These are phyloP conservation scores for Melieria crassipennis DNA, from an alignment of 2,888 invertebrate genomes.

Conservation along the genomic window DNA sequence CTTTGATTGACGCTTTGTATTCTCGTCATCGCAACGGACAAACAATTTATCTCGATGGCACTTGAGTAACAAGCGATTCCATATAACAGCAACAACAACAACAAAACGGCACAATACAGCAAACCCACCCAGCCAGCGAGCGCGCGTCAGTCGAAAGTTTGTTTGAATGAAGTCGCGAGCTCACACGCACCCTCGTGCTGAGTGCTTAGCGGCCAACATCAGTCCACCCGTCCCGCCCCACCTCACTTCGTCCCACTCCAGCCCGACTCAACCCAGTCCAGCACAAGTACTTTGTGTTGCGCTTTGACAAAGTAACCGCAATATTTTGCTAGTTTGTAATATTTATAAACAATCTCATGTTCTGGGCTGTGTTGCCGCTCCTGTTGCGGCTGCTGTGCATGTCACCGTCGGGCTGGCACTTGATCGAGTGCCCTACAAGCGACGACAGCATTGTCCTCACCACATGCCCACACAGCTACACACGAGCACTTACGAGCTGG, in stretches of 20 bases:
- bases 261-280: neutral
- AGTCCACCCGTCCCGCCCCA: neutral
- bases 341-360: constrained; percentile 16
- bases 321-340: constrained; percentile 34
- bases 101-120: no score
- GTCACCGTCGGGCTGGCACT: constrained; percentile 12
- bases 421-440: constrained; percentile 18
- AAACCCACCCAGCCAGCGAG: no score
- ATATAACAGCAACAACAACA: constrained; percentile 7
- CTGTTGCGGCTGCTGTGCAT: neutral
- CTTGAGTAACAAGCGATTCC: constrained; percentile 41
- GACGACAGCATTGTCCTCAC: neutral
- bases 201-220: neutral
- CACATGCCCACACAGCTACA: no score
- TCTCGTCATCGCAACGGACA: constrained; percentile 31
- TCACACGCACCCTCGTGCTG: constrained; percentile 17
- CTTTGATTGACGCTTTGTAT: constrained; percentile 31
- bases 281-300: constrained; percentile 11
- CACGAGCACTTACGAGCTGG: neutral
- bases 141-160: no score
- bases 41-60: constrained; percentile 48
- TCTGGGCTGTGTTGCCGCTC: constrained; percentile 7
- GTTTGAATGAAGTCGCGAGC: no score
- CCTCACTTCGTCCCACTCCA: neutral
- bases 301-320: constrained; percentile 28